phyloP scores from a whole-genome alignment of 2,888 invertebrate species.

The Dinocampus coccinellae region DNA sequence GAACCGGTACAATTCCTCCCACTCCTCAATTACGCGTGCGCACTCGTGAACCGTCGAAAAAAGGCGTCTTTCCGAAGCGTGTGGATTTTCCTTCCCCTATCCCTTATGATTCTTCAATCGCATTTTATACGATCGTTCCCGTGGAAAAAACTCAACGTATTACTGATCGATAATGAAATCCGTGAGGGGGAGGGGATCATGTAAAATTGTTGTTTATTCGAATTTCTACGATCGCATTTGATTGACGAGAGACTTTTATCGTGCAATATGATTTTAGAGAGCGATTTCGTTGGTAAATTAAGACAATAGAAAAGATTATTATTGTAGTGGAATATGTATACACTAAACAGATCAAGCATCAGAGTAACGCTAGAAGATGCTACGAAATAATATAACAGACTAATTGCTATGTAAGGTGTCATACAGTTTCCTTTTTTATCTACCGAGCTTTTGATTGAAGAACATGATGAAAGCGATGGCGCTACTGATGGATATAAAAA shows the following conservation, averaged over 20 bases:
- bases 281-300: no score
- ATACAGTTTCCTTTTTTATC: not conserved
- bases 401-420: no score
- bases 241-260: no score
- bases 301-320: no score
- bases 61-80: conserved; percentile 36
- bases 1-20: conserved; percentile 44
- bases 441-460: not conserved
- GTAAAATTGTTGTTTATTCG: not conserved
- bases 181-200: not conserved
- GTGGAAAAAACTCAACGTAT: conserved; percentile 34
- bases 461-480: not conserved
- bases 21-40: conserved; percentile 31
- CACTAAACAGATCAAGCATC: no score
- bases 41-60: conserved; percentile 2
- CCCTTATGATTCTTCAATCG: conserved; percentile 41
- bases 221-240: no score
- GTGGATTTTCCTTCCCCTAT: conserved; percentile 21
- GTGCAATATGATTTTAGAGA: no score
- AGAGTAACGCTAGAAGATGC: no score
- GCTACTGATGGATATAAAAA: no score
- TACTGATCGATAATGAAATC: not conserved
- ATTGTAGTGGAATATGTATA: no score
- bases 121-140: conserved; percentile 48
- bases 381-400: no score